Percentiles rank a stretch among this genome's conserved stretches.
phyloP scores from a whole-genome alignment of 2,797 vertebrate genomes.

The Sciaenops ocellatus region DNA sequence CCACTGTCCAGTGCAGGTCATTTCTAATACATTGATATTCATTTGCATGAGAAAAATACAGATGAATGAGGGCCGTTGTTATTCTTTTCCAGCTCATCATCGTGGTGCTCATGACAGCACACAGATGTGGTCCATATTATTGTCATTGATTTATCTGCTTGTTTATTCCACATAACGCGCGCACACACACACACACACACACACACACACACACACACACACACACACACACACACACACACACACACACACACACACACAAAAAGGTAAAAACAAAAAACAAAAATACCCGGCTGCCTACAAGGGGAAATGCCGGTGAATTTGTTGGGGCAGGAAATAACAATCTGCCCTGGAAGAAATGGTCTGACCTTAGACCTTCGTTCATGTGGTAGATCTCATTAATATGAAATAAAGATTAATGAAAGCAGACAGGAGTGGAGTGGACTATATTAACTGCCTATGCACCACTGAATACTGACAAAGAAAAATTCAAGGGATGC shows the following conservation, averaged over 20 bases:
- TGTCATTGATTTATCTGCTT: constrained; percentile 44
- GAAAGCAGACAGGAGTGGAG: neutral
- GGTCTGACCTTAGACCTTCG: neutral
- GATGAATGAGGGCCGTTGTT: constrained; percentile 44
- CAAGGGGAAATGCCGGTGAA: neutral
- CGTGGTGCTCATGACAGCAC: constrained; percentile 33
- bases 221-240: too few relatives aligned
- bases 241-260: too few relatives aligned
- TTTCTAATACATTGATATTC: constrained; percentile 54
- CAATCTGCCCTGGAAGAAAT: neutral
- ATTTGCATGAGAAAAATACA: constrained; percentile 65
- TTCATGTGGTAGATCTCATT: neutral
- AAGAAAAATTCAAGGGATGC: neutral
- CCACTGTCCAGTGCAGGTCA: constrained; percentile 33
- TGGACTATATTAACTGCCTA: neutral
- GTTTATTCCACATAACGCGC: constrained; percentile 4
- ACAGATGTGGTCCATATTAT: constrained; percentile 55
- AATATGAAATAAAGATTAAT: constrained; percentile 4
- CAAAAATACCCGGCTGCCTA: neutral
- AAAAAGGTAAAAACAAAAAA: constrained; percentile 17
- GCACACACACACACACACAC: too few relatives aligned
- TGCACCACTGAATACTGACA: too few relatives aligned
- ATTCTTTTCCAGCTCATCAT: constrained; percentile 38
- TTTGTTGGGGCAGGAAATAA: neutral
- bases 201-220: too few relatives aligned